A percentile compares a stretch with the other conserved stretches of the same genome.
Conservation (phyloP, 2,888 invertebrate species). For the Calameuta filiformis region DNA sequence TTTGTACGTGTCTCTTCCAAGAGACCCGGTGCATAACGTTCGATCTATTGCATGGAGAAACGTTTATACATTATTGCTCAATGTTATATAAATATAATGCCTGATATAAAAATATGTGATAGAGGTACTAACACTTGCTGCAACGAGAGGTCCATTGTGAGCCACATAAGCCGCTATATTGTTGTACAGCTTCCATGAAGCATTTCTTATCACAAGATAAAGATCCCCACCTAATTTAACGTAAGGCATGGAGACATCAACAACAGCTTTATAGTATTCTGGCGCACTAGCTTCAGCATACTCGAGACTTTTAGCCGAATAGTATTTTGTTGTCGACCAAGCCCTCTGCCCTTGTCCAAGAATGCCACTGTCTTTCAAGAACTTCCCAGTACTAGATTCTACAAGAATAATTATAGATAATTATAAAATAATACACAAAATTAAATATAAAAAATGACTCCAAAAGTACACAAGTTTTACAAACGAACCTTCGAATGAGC, state of each 20-base stretch:
- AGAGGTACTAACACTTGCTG: slow-evolving; percentile 68
- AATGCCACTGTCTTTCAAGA: slow-evolving; percentile 75
- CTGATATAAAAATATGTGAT: not conserved
- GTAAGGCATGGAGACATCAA: slow-evolving; percentile 73
- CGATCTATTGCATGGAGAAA: slow-evolving; percentile 68
- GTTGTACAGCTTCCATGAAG: slow-evolving; percentile 66
- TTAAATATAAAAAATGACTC: slow-evolving; percentile 9
- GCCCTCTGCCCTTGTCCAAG: slow-evolving; percentile 74
- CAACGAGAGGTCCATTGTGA: slow-evolving; percentile 69
- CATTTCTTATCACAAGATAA: slow-evolving; percentile 69
- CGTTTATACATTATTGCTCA: not conserved
- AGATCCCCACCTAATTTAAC: slow-evolving; percentile 72
- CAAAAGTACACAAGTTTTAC: not conserved
- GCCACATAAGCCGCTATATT: slow-evolving; percentile 68
- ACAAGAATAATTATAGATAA: slow-evolving; percentile 30
- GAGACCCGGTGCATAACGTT: slow-evolving; percentile 79
- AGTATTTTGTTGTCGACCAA: slow-evolving; percentile 72
- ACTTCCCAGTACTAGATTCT: slow-evolving; percentile 76
- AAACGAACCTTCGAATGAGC: slow-evolving; percentile 76
- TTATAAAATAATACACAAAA: not conserved
- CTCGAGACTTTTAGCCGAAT: slow-evolving; percentile 73
- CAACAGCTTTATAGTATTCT: slow-evolving; percentile 71
- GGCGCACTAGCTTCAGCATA: slow-evolving; percentile 78
- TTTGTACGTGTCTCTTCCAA: slow-evolving; percentile 72
- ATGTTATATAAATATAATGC: not conserved